These are phyloP conservation scores for Cephus sareptanus DNA, from an alignment of 2,888 invertebrate genomes.

Conservation along the genomic window DNA sequence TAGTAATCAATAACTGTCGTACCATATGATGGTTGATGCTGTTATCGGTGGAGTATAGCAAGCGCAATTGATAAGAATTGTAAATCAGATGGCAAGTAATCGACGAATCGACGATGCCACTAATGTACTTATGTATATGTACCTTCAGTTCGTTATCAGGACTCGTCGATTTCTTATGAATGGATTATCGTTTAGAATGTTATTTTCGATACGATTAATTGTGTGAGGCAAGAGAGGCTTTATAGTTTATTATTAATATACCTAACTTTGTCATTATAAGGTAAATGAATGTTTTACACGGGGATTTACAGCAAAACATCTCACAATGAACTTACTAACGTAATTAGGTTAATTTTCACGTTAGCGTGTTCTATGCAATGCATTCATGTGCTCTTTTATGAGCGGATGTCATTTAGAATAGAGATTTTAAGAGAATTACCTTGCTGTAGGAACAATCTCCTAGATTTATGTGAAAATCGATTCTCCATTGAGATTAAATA, in stretches of 20 bases:
- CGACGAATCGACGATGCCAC: not conserved
- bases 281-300: conserved; percentile 1
- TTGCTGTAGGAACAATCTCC: not conserved
- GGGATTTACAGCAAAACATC: conserved; percentile 15
- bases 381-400: not conserved
- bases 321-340: not conserved
- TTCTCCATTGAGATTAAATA: not conserved
- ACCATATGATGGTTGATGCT: not conserved
- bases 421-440: not conserved
- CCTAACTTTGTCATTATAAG: conserved; percentile 13
- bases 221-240: conserved; percentile 13
- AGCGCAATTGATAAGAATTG: not conserved
- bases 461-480: not conserved
- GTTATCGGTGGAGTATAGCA: not conserved
- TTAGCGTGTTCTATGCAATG: not conserved
- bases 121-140: not conserved
- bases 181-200: not conserved
- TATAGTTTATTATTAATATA: conserved; percentile 7
- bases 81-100: not conserved
- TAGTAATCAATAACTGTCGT: not conserved
- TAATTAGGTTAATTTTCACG: not conserved
- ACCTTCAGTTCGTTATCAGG: not conserved
- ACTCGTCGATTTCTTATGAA: not conserved
- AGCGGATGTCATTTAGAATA: not conserved
- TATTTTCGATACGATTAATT: not conserved